A percentile compares a stretch with the other conserved stretches of the same genome.
phyloP scores from a whole-genome alignment of 2,797 vertebrate species.

The Cossypha caffra region DNA sequence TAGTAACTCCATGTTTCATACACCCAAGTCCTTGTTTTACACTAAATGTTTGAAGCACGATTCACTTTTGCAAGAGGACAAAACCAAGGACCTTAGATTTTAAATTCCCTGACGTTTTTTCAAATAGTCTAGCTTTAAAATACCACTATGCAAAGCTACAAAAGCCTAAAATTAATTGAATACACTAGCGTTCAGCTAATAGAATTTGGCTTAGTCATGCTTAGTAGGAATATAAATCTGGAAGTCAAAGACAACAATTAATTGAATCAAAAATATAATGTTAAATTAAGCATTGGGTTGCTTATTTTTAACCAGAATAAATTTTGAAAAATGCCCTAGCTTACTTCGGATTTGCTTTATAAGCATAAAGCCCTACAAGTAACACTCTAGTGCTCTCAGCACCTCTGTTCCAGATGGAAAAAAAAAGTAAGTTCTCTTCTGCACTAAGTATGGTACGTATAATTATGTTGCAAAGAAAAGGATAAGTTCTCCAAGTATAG shows the following conservation, averaged over 20 bases:
- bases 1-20: neutral
- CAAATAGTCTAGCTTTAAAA: neutral
- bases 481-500: neutral
- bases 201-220: neutral
- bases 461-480: conserved; percentile 11
- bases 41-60: neutral
- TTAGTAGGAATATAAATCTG: neutral
- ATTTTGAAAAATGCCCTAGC: neutral
- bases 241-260: neutral
- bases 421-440: neutral
- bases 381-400: neutral
- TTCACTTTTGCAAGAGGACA: neutral
- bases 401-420: neutral
- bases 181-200: neutral
- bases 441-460: neutral
- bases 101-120: neutral
- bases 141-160: neutral
- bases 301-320: neutral
- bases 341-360: neutral
- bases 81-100: neutral
- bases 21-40: neutral
- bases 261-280: neutral
- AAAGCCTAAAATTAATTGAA: neutral
- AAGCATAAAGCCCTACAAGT: neutral
- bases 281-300: neutral